Evolutionary conservation across 1,140 invertebrate species (phyloP), one percentile per base, ranked within the genome.

Genomic region (Ceratoteleas bidentatus): DNA sequence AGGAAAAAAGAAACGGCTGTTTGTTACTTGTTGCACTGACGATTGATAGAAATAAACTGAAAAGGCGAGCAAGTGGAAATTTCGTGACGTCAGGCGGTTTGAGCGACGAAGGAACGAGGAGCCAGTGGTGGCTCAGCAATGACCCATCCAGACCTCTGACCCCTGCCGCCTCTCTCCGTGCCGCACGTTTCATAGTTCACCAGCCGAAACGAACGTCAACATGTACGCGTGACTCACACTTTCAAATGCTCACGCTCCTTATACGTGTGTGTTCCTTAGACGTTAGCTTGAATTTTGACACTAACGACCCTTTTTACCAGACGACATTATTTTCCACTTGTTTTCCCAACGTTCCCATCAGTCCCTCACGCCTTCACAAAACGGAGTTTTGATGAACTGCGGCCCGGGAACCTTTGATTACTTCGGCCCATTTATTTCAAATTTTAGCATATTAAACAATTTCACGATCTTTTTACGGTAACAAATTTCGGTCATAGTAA

Each of bases 141-240:
- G 87, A 88, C 87, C 87, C 84, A 62, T 78, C 76, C 68, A 79
- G 86, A 87, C 85, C 86, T 86, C 84, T 89, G 85, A 87, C 87
- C 88, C 49, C 38, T 36, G 52, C 57, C 66, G 53, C 43, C 61
- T 80, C 77, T 73, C 70, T 70, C 64, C 62, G 43, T 76, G 57
- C 69, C 75, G 57, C 60, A 74, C 64, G 74, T 78, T 79, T 82
- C 79, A 79, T 80, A 69, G 75, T 78, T 83, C 81, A 74, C 65
- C 61, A 83, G 72, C 60, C 81, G 43, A 84, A 80, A 84, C 82
- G 53, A 53, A 47, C 49, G 6, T 57, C 50, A 52, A 54, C 66
- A 38, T 11, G 36, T 15, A 57, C 13, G 32, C 32, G 14, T 14
- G 47, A 15, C 15, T 15, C 56, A 8, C 65, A 64, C 58, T 38